phyloP scores from a whole-genome alignment of 2,888 invertebrate species.

The Lumbricus terrestris region DNA sequence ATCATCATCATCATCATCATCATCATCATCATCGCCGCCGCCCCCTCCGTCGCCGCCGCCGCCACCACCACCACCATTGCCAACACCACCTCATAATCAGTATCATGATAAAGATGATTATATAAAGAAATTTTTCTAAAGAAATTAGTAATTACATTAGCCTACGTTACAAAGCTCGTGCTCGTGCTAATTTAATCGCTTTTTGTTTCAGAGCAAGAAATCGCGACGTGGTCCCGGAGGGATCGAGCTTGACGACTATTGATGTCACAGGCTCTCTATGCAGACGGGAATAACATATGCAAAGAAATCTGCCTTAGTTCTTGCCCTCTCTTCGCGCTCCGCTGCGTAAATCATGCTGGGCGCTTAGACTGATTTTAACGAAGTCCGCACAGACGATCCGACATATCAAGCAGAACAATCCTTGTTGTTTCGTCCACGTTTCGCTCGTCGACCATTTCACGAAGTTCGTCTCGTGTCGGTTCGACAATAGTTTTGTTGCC shows the following conservation, averaged over 20 bases:
- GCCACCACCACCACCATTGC: too few species aligned
- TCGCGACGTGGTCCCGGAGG: not conserved
- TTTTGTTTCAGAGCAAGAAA: not conserved
- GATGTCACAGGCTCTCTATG: not conserved
- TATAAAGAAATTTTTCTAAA: too few species aligned
- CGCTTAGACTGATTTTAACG: not conserved
- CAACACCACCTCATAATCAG: too few species aligned
- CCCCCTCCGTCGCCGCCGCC: too few species aligned
- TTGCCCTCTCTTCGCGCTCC: not conserved
- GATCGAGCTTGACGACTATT: not conserved
- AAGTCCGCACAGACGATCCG: not conserved
- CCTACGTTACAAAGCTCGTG: too few species aligned
- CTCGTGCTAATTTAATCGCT: not conserved
- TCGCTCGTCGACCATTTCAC: not conserved
- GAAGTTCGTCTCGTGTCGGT: not conserved
- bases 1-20: too few species aligned
- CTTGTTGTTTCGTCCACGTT: not conserved
- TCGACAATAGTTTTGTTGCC: not conserved
- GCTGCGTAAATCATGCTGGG: not conserved
- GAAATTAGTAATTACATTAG: too few species aligned
- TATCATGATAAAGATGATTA: too few species aligned
- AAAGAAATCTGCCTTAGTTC: not conserved
- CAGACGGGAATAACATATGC: not conserved
- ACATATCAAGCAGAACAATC: not conserved
- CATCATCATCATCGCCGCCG: too few species aligned